Percentiles rank a stretch among this genome's conserved stretches.
Evolutionary conservation across 2,797 vertebrate genomes (phyloP).

Genomic region (Pampus argenteus): DNA sequence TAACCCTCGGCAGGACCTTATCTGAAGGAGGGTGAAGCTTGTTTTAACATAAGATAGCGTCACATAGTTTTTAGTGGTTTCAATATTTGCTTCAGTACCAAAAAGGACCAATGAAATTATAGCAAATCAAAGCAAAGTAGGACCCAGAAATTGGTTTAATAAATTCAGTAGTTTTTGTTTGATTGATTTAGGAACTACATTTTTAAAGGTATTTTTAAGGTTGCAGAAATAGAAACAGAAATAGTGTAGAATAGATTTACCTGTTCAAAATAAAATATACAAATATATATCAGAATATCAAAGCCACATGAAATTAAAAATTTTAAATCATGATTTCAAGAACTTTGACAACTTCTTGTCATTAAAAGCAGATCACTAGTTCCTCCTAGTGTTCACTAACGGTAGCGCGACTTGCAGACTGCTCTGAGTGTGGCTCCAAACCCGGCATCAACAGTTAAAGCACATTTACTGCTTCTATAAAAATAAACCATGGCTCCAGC

Average conservation of each 20-base stretch:
- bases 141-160: neutral
- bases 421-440: conserved; percentile 21
- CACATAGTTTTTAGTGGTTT: no score
- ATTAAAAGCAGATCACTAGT: conserved; percentile 61
- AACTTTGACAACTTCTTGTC: neutral
- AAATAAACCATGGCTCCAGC: conserved; percentile 58
- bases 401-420: conserved; percentile 21
- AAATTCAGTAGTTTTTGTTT: neutral
- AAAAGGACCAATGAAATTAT: neutral
- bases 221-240: no score
- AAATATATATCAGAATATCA: neutral
- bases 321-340: neutral
- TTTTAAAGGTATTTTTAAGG: no score
- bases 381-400: conserved; percentile 70
- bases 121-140: neutral
- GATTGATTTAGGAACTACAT: no score
- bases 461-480: conserved; percentile 65
- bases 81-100: neutral
- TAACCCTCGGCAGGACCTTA: neutral
- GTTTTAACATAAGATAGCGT: neutral
- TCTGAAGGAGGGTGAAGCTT: neutral
- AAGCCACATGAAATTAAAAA: neutral
- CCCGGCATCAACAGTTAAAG: conserved; percentile 52
- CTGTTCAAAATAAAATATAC: neutral
- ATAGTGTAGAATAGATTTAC: neutral